Conservation (phyloP, 2,888 invertebrate species). For the Nemurella pictetii region DNA sequence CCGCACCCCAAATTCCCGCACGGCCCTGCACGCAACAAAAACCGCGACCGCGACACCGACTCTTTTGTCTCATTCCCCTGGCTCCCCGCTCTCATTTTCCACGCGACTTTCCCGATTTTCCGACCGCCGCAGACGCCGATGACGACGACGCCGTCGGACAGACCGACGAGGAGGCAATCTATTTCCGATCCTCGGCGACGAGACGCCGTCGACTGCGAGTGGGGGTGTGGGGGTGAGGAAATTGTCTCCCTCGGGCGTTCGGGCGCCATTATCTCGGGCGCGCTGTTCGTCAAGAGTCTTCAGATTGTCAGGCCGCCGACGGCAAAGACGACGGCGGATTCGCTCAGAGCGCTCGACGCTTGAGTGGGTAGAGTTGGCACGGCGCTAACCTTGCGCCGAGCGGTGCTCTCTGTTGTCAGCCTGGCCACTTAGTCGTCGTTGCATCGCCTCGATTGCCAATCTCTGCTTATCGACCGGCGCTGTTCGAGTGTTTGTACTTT, state of each 20-base stretch:
- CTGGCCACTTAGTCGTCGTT: too few relatives aligned
- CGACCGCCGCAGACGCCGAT: background rate
- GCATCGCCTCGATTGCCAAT: too few relatives aligned
- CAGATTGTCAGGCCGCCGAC: background rate
- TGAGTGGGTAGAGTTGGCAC: background rate
- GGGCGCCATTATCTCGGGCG: background rate
- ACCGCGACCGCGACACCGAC: too few relatives aligned
- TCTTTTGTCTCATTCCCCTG: too few relatives aligned
- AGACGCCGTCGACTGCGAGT: too few relatives aligned
- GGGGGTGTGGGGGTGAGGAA: background rate
- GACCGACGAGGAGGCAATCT: background rate
- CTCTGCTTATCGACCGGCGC: too few relatives aligned
- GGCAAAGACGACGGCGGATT: background rate
- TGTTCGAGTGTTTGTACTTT: too few relatives aligned
- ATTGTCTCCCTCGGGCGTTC: background rate
- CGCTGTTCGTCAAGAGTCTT: background rate
- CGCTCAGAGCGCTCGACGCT: background rate
- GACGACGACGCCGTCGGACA: too few relatives aligned
- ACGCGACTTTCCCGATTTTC: background rate
- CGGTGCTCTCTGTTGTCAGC: too few relatives aligned
- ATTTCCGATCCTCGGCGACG: background rate
- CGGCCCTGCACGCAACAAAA: background rate
- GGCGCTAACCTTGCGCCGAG: too few relatives aligned
- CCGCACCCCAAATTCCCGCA: background rate
- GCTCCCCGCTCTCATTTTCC: too few relatives aligned